Evolutionary conservation across 2,113 vertebrate genomes (phyloP), one percentile per base, ranked within the genome.

Genomic region (Aleadryas rufinucha): DNA sequence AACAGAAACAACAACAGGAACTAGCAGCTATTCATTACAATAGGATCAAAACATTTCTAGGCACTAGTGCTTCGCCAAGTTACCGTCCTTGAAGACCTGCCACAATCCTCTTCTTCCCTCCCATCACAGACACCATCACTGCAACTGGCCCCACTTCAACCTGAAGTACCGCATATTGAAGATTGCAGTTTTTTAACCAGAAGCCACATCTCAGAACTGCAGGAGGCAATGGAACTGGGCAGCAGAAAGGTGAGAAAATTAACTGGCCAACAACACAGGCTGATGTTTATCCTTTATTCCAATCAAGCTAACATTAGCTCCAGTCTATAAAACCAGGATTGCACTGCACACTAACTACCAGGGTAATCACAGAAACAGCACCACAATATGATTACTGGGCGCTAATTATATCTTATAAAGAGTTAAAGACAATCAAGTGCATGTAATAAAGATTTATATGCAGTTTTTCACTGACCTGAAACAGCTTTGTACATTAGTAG

Each of bases 1-100:
- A 97, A 95, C 92, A 91, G 87, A 95, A 96, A 97, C 92, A 97
- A 96, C 96, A 97, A 97, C 97, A 97, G 96, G 96, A 97, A 97
- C 95, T 26, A 91, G 88, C 79, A 89, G 88, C 89, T 93, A 95
- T 57, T 89, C 80, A 54, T 84, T 94, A 97, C 92, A 97, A 95
- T 87, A 72, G 89, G 96, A 96, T 94, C 90, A 95, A 96, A 97
- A 97, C 84, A 87, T 95, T 87, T 94, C 91, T 96, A 93, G 93
- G 65, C 53, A 74, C 65, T 80, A 78, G 65, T 3, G 22, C 69
- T 87, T 52, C 2, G 33, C 93, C 88, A 93, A 96, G 94, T 86
- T 86, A 74, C 94, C 84, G 93, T 97, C 95, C 97, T 97, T 96
- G 92, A 97, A 97, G 92, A 94, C 68, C 90, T 84, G 65, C 63